Percentiles rank a stretch among this genome's conserved stretches.
Conservation (phyloP, 2,113 vertebrate genomes). For the Phylloscopus whistleri region DNA sequence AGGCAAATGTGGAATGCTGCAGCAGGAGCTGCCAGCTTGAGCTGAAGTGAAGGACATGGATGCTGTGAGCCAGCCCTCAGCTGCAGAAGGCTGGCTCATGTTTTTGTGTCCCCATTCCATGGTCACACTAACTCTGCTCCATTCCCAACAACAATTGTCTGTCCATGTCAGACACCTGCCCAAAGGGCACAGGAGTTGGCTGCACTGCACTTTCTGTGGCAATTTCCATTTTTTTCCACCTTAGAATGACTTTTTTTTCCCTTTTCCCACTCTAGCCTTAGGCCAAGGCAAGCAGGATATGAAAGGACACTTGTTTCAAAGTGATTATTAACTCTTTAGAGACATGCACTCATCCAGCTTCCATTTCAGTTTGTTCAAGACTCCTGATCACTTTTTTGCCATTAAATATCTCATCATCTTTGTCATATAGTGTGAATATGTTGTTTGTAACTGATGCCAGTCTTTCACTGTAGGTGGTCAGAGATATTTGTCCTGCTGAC, state of each 20-base stretch:
- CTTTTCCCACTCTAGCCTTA: neutral
- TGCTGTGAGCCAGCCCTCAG: neutral
- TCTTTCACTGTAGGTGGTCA: neutral
- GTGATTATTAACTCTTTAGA: neutral
- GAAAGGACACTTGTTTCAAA: neutral
- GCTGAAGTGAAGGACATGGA: rapidly evolving
- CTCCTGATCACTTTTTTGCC: neutral
- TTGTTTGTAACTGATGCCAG: neutral
- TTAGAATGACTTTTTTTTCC: neutral
- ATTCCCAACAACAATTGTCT: rapidly evolving
- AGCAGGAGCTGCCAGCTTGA: neutral
- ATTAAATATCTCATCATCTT: neutral
- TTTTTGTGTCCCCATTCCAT: neutral
- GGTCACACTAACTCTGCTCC: too few relatives aligned
- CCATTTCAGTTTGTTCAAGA: neutral
- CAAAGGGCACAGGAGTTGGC: neutral
- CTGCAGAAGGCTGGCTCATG: neutral
- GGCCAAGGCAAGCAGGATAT: neutral
- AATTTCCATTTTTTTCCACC: neutral
- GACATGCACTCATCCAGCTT: neutral
- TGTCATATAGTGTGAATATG: neutral
- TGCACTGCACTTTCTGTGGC: neutral
- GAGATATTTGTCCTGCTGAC: neutral
- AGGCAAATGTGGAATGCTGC: neutral
- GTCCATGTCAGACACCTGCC: neutral